phyloP scores from a whole-genome alignment of 2,888 invertebrate genomes.

The Heteromurus nitidus region DNA sequence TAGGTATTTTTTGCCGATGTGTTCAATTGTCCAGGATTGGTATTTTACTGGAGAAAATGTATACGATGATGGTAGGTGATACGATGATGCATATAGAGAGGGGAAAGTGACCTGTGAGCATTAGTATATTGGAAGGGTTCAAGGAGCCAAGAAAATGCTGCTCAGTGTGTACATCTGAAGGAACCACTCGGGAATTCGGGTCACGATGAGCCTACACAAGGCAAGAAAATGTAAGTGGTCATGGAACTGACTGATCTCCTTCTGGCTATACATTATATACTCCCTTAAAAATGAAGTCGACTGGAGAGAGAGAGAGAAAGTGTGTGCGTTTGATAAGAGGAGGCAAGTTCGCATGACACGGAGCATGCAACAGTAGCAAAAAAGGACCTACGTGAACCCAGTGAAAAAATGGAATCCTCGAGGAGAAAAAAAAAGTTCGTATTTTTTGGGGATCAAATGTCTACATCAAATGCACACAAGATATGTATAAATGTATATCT shows the following conservation, averaged over 20 bases:
- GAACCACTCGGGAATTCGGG: slow-evolving; percentile 54
- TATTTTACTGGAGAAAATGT: no score
- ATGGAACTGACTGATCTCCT: slow-evolving; percentile 29
- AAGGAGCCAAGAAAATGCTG: neutral
- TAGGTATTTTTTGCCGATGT: neutral
- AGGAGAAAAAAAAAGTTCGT: neutral
- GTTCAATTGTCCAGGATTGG: neutral
- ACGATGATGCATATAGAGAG: neutral
- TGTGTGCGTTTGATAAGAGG: slow-evolving; percentile 4
- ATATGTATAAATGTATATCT: neutral
- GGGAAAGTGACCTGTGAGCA: neutral
- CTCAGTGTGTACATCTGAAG: neutral
- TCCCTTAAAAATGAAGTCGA: neutral
- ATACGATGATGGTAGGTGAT: neutral
- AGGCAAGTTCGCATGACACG: slow-evolving; percentile 22
- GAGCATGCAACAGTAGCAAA: neutral
- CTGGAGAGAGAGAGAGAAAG: neutral
- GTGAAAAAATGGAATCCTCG: neutral
- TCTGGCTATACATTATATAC: neutral
- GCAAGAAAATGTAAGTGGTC: slow-evolving; percentile 17
- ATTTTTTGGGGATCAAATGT: neutral
- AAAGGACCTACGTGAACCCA: neutral
- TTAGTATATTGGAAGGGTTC: neutral
- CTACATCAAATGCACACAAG: neutral
- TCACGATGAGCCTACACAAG: slow-evolving; percentile 53